These are phyloP conservation scores for Elephas maximus DNA, from an alignment of 2,113 vertebrate genomes.

Conservation along the genomic window DNA sequence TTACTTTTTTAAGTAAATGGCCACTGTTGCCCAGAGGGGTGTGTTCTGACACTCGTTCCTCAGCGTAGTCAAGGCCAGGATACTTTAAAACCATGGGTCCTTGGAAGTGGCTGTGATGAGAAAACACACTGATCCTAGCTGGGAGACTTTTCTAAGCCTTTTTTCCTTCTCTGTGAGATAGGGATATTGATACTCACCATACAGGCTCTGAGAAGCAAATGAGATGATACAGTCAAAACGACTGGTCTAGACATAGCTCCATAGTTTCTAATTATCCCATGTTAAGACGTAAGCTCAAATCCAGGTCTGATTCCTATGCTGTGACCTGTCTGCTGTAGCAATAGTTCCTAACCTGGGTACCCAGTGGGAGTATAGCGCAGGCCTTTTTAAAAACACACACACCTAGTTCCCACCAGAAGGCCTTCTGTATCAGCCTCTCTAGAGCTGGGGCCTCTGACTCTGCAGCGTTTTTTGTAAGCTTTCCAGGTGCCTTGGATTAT, in stretches of 20 bases:
- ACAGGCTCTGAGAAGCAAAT: neutral
- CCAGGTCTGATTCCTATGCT: neutral
- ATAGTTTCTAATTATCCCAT: neutral
- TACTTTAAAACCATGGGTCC: neutral
- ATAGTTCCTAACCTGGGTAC: neutral
- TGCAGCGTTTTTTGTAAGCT: neutral
- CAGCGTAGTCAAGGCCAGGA: neutral
- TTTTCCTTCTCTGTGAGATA: neutral
- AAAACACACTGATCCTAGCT: rapidly evolving
- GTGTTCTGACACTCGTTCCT: conserved; percentile 37
- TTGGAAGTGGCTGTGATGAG: neutral
- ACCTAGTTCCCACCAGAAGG: neutral
- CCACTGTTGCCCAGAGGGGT: conserved; percentile 72
- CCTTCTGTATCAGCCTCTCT: neutral
- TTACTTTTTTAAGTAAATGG: conserved; percentile 78
- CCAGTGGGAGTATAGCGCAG: neutral
- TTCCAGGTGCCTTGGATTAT: neutral
- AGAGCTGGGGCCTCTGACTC: neutral
- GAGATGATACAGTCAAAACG: neutral
- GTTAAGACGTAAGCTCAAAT: neutral
- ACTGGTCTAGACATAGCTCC: neutral
- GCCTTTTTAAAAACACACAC: neutral
- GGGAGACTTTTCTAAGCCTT: neutral
- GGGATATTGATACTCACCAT: neutral
- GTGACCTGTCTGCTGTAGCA: too few species aligned